Evolutionary conservation across 2,888 invertebrate species (phyloP), one percentile per base, ranked within the genome.

Genomic region (Ctenicera cuprea): DNA sequence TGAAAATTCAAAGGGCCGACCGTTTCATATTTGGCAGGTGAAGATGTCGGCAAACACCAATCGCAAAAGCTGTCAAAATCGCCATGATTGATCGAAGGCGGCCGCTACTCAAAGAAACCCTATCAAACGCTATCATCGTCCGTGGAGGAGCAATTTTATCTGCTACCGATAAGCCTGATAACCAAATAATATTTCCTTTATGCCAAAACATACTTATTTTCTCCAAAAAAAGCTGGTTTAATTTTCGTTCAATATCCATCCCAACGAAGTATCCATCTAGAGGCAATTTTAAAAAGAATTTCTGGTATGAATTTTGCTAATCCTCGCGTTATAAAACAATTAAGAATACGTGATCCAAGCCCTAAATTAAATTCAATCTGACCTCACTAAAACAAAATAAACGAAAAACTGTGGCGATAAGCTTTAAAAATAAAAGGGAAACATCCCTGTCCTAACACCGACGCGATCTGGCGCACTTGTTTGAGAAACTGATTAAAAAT

Each of bases 401-500:
- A 84, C 81, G 79, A 84, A 84, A 84, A 84, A 84, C 82, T 83
- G 83, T 80, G 80, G 82, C 79, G 82, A 79, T 80, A 80, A 81
- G 78, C 81, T 81, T 81, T 77, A 80, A 82, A 85, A 84, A 83
- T 79, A 82, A 81, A 82, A 81, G 81, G 82, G 81, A 82, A 82
- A 72, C 70, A 73, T 71, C 68, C 67, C 64, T 18, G 66, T 64
- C 61, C 70, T 74, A 71, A 72, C 67, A 61, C 63, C 64, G 43
- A 26, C 76, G 76, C 79, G 76, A 77, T 81, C 80, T 80, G 78
- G 76, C 80, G 75, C 79, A 78, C 81, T 82, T 86, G 86, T 87
- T 87, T 86, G 87, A 87, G 86, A 84, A 86, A 81, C 85, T 87
- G 86, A 87, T 87, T 87, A 87, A 87, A 86, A 87, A 87, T 86